These are phyloP conservation scores for Ptychochromis oligacanthus DNA, from an alignment of 2,113 vertebrate genomes.

Conservation along the genomic window DNA sequence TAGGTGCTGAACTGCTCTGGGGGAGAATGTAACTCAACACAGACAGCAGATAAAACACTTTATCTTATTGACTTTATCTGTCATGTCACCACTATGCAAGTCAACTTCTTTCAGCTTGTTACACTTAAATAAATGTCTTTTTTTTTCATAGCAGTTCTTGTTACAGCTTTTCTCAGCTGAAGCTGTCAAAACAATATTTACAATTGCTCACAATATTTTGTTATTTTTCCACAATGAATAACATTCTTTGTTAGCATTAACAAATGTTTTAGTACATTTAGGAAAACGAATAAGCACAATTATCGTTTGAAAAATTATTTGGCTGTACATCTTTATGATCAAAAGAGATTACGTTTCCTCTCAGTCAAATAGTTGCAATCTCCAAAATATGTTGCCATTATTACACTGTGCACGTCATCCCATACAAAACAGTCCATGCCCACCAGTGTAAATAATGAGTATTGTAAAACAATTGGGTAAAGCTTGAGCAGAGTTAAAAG, in stretches of 20 bases:
- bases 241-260: background rate
- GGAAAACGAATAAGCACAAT: background rate
- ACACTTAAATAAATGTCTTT: background rate
- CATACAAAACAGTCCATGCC: too few species aligned
- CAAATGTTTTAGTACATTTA: background rate
- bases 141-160: background rate
- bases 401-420: too few species aligned
- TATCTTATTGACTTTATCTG: background rate
- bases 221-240: too few species aligned
- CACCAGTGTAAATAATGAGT: too few species aligned
- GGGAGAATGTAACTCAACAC: slow-evolving; percentile 11
- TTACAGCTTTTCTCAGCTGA: background rate
- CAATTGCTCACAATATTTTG: background rate
- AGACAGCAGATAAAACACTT: background rate
- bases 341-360: background rate
- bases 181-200: too few species aligned
- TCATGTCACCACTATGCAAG: background rate
- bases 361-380: background rate
- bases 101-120: background rate
- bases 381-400: background rate
- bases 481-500: too few species aligned
- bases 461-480: background rate
- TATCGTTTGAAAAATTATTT: background rate
- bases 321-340: background rate
- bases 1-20: slow-evolving; percentile 33